phyloP scores from a whole-genome alignment of 2,113 vertebrate species.

The Lamprologus speciosus region DNA sequence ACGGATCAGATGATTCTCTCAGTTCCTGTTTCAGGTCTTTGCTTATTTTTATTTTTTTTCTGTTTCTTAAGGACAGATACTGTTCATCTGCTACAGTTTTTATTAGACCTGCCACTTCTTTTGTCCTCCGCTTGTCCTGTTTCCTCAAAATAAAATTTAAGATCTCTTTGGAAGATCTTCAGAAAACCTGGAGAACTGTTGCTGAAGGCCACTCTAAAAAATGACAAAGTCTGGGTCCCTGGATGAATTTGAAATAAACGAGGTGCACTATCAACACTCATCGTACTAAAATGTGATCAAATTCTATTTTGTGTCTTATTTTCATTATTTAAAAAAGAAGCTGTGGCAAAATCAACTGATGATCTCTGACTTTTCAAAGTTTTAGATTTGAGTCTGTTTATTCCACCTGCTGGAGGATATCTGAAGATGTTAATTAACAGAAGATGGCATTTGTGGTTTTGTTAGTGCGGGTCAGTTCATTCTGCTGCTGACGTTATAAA shows the following conservation, averaged over 20 bases:
- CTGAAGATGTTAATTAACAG: not conserved
- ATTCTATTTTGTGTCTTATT: not conserved
- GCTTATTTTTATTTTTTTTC: not conserved
- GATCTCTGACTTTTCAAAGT: not conserved
- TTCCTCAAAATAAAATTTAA: not conserved
- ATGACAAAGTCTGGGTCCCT: not conserved
- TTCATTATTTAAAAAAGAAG: not conserved
- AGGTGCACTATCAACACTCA: not conserved
- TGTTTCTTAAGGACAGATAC: not conserved
- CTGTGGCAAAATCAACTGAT: not conserved
- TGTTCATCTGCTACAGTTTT: not conserved
- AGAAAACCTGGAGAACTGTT: not conserved
- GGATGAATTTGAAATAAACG: not conserved
- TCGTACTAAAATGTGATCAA: not conserved
- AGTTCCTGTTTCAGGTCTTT: not conserved
- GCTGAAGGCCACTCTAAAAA: not conserved
- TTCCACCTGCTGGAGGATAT: not conserved
- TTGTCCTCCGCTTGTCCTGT: not conserved
- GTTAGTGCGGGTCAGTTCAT: not conserved
- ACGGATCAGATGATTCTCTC: not conserved
- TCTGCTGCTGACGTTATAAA: not conserved
- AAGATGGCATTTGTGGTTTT: not conserved
- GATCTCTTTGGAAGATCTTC: not conserved
- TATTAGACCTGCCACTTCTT: not conserved
- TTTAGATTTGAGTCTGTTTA: not conserved